Conservation (phyloP, 2,797 vertebrate genomes). For the Enteromius treurensis region DNA sequence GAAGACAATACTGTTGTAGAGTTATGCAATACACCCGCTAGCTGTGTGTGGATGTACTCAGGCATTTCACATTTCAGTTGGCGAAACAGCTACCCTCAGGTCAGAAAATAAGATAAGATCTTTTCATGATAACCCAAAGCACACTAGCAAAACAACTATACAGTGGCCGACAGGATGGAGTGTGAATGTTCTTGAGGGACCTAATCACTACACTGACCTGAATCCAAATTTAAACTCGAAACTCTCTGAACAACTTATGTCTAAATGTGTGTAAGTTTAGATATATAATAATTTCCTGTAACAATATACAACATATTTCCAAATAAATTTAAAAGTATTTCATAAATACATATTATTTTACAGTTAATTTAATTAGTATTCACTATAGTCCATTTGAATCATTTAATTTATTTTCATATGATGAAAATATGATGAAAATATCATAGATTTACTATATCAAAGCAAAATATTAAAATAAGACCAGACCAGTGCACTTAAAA, state of each 20-base stretch:
- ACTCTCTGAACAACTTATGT: neutral
- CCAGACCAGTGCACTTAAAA: neutral
- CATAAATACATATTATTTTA: neutral
- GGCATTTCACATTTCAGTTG: slow-evolving; percentile 16
- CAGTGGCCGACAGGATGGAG: neutral
- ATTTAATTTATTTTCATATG: no score
- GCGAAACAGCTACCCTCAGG: neutral
- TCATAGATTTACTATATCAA: no score
- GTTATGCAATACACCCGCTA: slow-evolving; percentile 7
- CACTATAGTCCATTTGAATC: neutral
- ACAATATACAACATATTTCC: neutral
- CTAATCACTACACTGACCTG: neutral
- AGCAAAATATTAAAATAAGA: neutral
- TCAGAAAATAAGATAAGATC: neutral
- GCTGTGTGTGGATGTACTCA: neutral
- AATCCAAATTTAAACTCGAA: neutral
- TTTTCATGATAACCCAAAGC: slow-evolving; percentile 3
- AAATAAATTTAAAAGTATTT: neutral
- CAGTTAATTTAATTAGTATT: neutral
- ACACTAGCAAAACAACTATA: neutral
- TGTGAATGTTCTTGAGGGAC: neutral
- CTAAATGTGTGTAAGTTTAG: neutral
- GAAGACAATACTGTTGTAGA: slow-evolving; percentile 19
- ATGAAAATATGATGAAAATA: no score
- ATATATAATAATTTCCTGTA: neutral